phyloP scores from a whole-genome alignment of 2,113 vertebrate species.

The Peromyscus maniculatus region DNA sequence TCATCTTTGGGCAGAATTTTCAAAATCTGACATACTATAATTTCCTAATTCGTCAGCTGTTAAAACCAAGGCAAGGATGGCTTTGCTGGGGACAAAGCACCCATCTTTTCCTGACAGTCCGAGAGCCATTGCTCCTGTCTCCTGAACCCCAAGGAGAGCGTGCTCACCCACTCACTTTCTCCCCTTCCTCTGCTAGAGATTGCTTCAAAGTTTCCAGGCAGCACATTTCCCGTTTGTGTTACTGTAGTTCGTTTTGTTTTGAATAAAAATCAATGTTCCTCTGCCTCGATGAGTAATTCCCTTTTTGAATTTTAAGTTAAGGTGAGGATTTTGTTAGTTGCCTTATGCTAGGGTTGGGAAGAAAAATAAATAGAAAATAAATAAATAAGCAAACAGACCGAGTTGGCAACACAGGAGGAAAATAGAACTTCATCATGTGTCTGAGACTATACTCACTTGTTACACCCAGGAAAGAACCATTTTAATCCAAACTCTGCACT shows the following conservation, averaged over 20 bases:
- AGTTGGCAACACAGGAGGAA: conserved; percentile 65
- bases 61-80: conserved; percentile 1
- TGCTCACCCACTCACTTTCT: conserved; percentile 75
- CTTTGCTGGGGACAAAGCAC: conserved; percentile 39
- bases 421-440: conserved; percentile 62
- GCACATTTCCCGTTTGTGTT: neutral
- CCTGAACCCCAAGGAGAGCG: conserved; percentile 80
- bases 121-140: conserved; percentile 56
- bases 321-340: conserved; percentile 68
- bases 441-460: conserved; percentile 40
- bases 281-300: conserved; percentile 72
- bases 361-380: neutral
- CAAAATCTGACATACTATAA: conserved; percentile 4
- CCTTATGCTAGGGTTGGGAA: conserved; percentile 45
- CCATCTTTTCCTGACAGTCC: conserved; percentile 50
- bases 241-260: neutral
- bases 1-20: conserved; percentile 59
- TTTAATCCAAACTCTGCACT: conserved; percentile 52
- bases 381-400: neutral
- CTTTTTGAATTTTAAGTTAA: conserved; percentile 71
- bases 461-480: conserved; percentile 48
- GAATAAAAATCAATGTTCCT: conserved; percentile 64
- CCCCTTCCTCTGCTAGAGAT: conserved; percentile 70
- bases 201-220: conserved; percentile 80
- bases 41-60: conserved; percentile 1